Evolutionary conservation across 2,113 vertebrate species (phyloP), one percentile per base, ranked within the genome.

Genomic region (Fregata magnificens): DNA sequence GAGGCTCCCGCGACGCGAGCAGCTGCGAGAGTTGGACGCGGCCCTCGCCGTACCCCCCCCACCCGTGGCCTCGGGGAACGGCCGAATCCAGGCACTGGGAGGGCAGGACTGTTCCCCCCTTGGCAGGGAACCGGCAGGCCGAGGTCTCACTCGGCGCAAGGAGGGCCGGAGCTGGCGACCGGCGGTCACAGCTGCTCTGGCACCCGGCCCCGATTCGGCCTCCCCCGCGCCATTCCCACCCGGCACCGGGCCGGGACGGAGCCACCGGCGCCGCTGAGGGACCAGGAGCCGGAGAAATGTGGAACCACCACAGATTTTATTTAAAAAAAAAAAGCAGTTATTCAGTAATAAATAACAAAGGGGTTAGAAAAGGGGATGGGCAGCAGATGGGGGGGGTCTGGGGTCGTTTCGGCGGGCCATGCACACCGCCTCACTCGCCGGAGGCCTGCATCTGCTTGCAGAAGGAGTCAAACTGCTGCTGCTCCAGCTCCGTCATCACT

Each of bases 401-500:
- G 58, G 49, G 38, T 50, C 5, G 2, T 42, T 12, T 14, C 18
- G 12, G 38, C 44, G 47, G 31, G 42, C 34, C 47, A 6, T 5
- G 4, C 9, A 14, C 8, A 45, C 5, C 18, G 36, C 6, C 40
- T 99, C 97, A 99, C 62, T 99, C 99, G 63, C 98, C 97, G 11
- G 99, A 97, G 7, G 98, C 96, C 96, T 99, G 99, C 99, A 99
- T 99, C 98, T 99, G 99, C 96, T 99, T 99, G 95, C 99, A 99
- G 91, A 99, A 99, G 73, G 99, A 98, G 63, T 99, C 99, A 36
- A 99, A 99, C 98, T 99, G 99, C 97, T 99, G 99, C 98, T 99
- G 99, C 90, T 99, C 99, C 98, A 99, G 96, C 76, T 99, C 99
- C 0, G 99, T 99, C 99, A 99, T 99, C 96, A 99, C 99, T 65